These are phyloP conservation scores for Drosophila dives DNA, from an alignment of 2,888 invertebrate genomes.

Conservation along the genomic window DNA sequence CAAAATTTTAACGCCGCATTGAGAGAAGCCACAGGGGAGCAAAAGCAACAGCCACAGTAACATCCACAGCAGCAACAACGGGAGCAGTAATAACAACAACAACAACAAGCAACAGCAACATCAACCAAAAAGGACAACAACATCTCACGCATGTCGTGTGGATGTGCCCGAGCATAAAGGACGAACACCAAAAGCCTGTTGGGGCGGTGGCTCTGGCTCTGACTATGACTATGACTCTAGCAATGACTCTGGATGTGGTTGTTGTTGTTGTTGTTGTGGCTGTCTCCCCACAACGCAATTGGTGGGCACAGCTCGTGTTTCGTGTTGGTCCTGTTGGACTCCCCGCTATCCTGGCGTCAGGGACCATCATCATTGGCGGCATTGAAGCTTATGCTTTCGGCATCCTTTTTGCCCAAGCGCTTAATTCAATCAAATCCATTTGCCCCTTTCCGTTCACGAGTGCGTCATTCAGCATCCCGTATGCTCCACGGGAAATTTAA, in stretches of 20 bases:
- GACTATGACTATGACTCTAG: constrained; percentile 3
- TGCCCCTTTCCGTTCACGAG: constrained; percentile 37
- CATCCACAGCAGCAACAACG: constrained; percentile 26
- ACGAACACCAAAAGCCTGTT: constrained; percentile 40
- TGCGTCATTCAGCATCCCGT: constrained; percentile 58
- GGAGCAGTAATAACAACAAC: constrained; percentile 26
- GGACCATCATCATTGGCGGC: constrained; percentile 47
- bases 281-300: constrained; percentile 56
- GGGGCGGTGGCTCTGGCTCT: constrained; percentile 37
- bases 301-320: constrained; percentile 39
- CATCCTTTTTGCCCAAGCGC: constrained; percentile 45
- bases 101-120: constrained; percentile 1
- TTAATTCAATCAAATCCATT: constrained; percentile 80
- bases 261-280: background rate
- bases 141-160: constrained; percentile 45
- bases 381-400: constrained; percentile 26
- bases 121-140: constrained; percentile 31
- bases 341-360: constrained; percentile 61
- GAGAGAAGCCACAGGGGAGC: constrained; percentile 72
- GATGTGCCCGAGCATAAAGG: constrained; percentile 41
- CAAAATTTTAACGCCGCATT: constrained; percentile 76
- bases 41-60: constrained; percentile 19
- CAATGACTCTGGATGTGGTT: background rate
- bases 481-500: constrained; percentile 78
- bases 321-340: constrained; percentile 52